Evolutionary conservation across 2,113 vertebrate genomes (phyloP), one percentile per base, ranked within the genome.

Genomic region (Lathamus discolor): DNA sequence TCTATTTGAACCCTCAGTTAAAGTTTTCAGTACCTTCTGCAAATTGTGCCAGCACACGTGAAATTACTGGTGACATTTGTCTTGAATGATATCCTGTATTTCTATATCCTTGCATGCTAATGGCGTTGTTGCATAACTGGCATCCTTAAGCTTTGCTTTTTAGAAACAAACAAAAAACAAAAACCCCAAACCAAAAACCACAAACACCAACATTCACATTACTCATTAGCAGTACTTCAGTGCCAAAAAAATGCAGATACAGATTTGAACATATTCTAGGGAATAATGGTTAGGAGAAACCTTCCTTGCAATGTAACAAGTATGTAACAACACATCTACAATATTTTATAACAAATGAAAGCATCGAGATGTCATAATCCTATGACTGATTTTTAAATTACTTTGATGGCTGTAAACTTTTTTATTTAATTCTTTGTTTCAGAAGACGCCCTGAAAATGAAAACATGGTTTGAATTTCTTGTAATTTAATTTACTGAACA

Each of bases 291-390:
- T 25, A 77, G 7, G 22, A 82, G 73, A 82, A 95, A 46, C 3
- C 5, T 41, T 90, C 16, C 46, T 89, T 90, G 49, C 90, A 95
- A 68, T 51, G 5, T n/a, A 81, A 48, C 76, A 75, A 92, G 11
- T 17, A 57, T 77, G 61, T 73, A 92, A 88, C 25, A 66, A 92
- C 37, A 23, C 2, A 4, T 68, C 25, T 67, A 57, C 17, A 75
- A 23, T 89, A 91, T 93, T 91, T 94, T 24, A 67, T 66, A 59
- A 90, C 44, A 95, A 61, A 10, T 61, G 46, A 93, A 82, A 96
- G 18, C 24, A 83, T 52, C 16, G 54, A 66, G 33, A 77, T 11
- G 0, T 61, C 14, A 90, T 83, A 73, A 77, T 92, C 95, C 77
- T 79, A 24, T 39, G n/a, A 80, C 25, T 55, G 8, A 72, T 90